A percentile compares a stretch with the other conserved stretches of the same genome.
phyloP scores from a whole-genome alignment of 2,888 invertebrate genomes.

The Hirudinaria manillensis region DNA sequence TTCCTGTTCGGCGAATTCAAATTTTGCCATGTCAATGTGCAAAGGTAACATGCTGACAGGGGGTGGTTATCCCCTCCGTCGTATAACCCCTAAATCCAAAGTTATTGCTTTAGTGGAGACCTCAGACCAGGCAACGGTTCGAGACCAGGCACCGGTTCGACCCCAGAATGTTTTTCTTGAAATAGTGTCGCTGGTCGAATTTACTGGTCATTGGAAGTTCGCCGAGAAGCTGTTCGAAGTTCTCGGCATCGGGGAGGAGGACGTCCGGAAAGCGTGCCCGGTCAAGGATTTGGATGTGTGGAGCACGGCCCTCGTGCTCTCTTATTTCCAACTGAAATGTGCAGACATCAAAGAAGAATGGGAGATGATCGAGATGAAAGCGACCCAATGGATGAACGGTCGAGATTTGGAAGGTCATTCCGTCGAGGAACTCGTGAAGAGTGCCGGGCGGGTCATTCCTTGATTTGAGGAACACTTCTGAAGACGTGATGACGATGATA shows the following conservation, averaged over 20 bases:
- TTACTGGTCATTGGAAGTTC: slow-evolving; percentile 25
- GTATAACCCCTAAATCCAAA: too few species aligned
- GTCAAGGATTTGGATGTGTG: slow-evolving; percentile 14
- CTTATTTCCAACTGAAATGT: slow-evolving; percentile 15
- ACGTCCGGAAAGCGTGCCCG: background rate
- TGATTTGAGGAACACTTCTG: background rate
- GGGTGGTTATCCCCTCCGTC: background rate
- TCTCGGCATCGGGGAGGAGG: background rate
- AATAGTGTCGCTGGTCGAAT: slow-evolving; percentile 14
- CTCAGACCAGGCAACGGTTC: too few species aligned
- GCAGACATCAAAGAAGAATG: slow-evolving; percentile 21
- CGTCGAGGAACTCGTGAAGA: slow-evolving; percentile 20
- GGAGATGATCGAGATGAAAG: slow-evolving; percentile 32
- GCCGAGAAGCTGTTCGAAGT: background rate
- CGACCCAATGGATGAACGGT: slow-evolving; percentile 27
- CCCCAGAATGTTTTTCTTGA: slow-evolving; percentile 1
- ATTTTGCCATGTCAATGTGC: background rate
- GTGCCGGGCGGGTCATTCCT: slow-evolving; percentile 5
- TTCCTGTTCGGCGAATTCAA: background rate
- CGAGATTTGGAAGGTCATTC: slow-evolving; percentile 21
- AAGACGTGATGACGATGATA: too few species aligned
- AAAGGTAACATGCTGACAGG: background rate
- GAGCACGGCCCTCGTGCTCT: background rate
- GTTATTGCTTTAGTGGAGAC: too few species aligned
- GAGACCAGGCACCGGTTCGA: too few species aligned